Base-by-base conservation (phyloP, 2,888 invertebrate genomes). In the Ophion obscuratus region DNA sequence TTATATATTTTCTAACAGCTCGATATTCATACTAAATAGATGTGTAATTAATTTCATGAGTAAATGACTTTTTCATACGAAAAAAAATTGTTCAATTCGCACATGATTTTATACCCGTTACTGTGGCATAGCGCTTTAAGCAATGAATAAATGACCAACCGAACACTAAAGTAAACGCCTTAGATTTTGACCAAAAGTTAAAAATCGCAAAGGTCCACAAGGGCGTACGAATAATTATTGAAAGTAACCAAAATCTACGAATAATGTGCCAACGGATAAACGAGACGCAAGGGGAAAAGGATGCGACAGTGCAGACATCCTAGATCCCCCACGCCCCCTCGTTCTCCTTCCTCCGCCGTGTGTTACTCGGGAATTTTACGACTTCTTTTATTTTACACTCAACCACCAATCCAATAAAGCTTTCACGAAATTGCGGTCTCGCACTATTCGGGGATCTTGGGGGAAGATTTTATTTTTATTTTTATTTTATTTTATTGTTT, bases 241-340 rank as follows among this genome's bases (percentile, higher is more conserved):
- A 14, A 53, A 53, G 17, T 53, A 53, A 14, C 14, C 5, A 53
- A 53, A 53, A 17, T 5, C 17, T 53, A 53, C 20, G 53, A 53
- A 76, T 20, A 53, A 66, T 44, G 31, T 66, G 24, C 62, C 24
- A 40, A 64, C 53, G 53, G n/a, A 53, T 53, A 53, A 76, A 53
- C 17, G 4, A 17, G 53, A 5, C 1, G 17, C 11, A 53, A 53
- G 14, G 14, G 11, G 14, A 53, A 53, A 17, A 53, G 53, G 3
- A 7, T 40, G 40, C 40, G 40, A 40, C 40, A 31, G 31, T 31
- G 31, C 4, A 47, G 47, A 47, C 47, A 47, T 14, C 47, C 47
- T 14, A 11, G 7, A 47, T n/a, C 11, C 47, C 47, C 11, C 10
- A 4, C 4, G 5, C 14, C 17, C 53, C 11, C 14, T 17, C 17